Percentiles rank a stretch among this genome's conserved stretches.
Evolutionary conservation across 2,797 vertebrate species (phyloP).

Genomic region (Oreochromis mossambicus): DNA sequence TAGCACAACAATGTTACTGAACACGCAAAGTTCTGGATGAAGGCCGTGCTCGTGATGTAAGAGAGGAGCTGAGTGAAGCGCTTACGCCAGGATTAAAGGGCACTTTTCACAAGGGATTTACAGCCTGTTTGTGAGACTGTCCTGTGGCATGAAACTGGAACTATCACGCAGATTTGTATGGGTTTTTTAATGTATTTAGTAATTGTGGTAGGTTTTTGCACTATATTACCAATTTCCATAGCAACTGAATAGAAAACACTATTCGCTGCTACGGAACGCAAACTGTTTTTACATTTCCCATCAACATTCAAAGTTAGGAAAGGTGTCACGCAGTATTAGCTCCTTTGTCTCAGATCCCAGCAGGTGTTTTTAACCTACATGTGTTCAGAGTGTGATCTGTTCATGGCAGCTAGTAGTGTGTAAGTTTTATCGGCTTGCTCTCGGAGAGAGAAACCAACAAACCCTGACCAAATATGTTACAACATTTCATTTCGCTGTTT

Average conservation of each 20-base stretch:
- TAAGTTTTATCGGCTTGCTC: neutral
- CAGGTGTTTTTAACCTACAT: constrained; percentile 1
- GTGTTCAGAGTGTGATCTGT: neutral
- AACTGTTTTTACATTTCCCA: neutral
- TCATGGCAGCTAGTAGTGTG: constrained; percentile 23
- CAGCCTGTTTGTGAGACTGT: constrained; percentile 62
- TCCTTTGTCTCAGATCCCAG: neutral
- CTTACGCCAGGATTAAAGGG: constrained; percentile 65
- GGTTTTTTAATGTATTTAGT: constrained; percentile 55
- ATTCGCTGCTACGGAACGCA: constrained; percentile 62
- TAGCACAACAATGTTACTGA: constrained; percentile 13
- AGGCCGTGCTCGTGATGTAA: constrained; percentile 15
- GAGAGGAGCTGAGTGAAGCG: constrained; percentile 27
- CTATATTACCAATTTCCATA: constrained; percentile 56
- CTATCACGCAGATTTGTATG: constrained; percentile 49
- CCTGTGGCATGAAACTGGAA: constrained; percentile 76
- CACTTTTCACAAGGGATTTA: constrained; percentile 69
- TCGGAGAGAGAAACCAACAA: constrained; percentile 2
- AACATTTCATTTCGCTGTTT: neutral
- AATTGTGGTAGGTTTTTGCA: constrained; percentile 67
- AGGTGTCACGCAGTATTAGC: neutral
- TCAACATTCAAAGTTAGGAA: neutral
- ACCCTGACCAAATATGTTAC: neutral
- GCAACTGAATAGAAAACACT: constrained; percentile 57
- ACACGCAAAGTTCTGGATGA: neutral